Percentiles rank a stretch among this genome's conserved stretches.
Conservation (phyloP, 2,113 vertebrate species). For the Rhinolophus sinicus region DNA sequence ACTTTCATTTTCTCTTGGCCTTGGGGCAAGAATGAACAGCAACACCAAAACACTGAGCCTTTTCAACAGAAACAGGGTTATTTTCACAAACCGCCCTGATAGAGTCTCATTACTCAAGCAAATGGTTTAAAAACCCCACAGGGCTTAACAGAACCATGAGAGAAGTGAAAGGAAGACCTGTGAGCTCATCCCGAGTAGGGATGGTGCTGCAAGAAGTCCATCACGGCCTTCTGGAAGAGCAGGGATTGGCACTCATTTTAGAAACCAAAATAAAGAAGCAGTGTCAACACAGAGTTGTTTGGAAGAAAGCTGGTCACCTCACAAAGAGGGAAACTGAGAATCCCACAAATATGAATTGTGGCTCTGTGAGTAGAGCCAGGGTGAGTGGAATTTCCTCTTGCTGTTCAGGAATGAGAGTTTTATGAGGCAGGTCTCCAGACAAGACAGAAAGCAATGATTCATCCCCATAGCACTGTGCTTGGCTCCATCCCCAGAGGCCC, state of each 20-base stretch:
- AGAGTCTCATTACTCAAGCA: background rate
- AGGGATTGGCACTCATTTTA: background rate
- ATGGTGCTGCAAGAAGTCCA: background rate
- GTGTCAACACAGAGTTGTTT: rapidly evolving
- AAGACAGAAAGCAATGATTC: background rate
- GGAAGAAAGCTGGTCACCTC: background rate
- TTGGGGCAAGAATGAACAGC: background rate
- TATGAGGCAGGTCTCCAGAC: background rate
- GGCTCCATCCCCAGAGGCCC: background rate
- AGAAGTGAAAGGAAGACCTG: background rate
- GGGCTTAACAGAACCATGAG: background rate
- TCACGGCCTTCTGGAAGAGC: background rate
- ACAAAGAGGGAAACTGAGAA: conserved; percentile 18
- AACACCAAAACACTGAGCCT: background rate
- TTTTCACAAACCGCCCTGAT: background rate
- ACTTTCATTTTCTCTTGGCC: conserved; percentile 54
- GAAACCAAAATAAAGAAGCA: conserved; percentile 25
- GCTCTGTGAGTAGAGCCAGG: background rate
- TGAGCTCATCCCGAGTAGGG: background rate
- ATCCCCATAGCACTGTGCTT: rapidly evolving
- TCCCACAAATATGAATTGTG: background rate
- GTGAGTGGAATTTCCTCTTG: background rate
- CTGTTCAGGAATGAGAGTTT: conserved; percentile 8
- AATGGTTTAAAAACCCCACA: conserved; percentile 19
- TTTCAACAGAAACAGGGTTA: conserved; percentile 5